Evolutionary conservation across 2,888 invertebrate genomes (phyloP).

Genomic region (Oasisia sp.): DNA sequence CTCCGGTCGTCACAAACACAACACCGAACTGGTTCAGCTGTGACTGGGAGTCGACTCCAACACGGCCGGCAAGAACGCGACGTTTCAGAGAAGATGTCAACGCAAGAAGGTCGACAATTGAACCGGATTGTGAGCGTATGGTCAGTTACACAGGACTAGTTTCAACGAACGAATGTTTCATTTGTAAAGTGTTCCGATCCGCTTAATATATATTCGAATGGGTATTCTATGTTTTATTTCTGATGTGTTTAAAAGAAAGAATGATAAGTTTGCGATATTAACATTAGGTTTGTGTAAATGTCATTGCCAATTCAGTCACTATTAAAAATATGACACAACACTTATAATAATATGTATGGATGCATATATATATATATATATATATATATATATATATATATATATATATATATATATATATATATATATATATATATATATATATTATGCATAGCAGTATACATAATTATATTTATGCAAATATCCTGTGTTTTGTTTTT

Average conservation of each 20-base stretch:
- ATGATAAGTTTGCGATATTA: no score
- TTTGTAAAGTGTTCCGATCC: background rate
- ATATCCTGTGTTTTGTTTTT: background rate
- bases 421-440: background rate
- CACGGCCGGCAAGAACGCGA: background rate
- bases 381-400: slow-evolving; percentile 11
- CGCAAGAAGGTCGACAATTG: background rate
- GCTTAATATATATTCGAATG: no score
- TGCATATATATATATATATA: background rate
- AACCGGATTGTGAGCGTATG: background rate
- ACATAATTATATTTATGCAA: background rate
- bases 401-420: background rate
- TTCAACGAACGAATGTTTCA: background rate
- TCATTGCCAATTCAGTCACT: background rate
- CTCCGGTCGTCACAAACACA: background rate
- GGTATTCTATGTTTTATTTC: no score
- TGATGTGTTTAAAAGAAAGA: no score
- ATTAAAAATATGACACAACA: background rate
- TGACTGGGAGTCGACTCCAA: background rate
- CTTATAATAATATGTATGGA: background rate
- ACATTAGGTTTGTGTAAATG: no score
- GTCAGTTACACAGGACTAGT: background rate
- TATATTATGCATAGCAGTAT: background rate
- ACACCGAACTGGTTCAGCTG: background rate
- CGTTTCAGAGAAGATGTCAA: background rate